A percentile compares a stretch with the other conserved stretches of the same genome.
Conservation (phyloP, 2,797 vertebrate species). For the Pseudocheirus occidentalis region DNA sequence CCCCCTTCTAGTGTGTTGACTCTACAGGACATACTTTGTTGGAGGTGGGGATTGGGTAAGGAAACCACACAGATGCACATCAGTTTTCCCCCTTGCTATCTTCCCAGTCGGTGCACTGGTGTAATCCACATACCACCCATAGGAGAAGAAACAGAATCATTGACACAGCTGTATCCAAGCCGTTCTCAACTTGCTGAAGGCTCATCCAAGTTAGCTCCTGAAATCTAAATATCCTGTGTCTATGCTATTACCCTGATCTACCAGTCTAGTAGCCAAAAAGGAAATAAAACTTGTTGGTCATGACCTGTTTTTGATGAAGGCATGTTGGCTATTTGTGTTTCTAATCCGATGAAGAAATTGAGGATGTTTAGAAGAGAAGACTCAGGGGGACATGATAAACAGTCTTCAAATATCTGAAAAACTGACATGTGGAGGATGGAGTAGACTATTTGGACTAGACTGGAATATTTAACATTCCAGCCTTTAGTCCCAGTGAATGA, state of each 20-base stretch:
- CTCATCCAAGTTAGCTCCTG: no score
- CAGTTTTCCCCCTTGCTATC: no score
- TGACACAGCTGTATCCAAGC: no score
- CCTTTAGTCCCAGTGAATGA: background rate
- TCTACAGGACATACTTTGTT: no score
- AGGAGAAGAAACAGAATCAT: no score
- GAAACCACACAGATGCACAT: no score
- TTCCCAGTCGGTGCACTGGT: no score
- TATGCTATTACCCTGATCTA: no score
- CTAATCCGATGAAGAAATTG: background rate
- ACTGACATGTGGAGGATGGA: background rate
- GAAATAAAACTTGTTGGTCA: background rate
- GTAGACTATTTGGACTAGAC: background rate
- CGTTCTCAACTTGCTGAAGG: no score
- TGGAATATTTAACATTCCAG: background rate
- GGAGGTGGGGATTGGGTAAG: no score
- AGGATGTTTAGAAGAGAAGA: background rate
- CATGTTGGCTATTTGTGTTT: background rate
- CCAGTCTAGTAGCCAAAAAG: background rate
- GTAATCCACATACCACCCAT: no score
- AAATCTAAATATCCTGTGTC: no score
- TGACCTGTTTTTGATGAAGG: background rate
- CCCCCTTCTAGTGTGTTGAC: background rate
- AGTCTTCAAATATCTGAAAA: background rate
- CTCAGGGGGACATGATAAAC: background rate